A percentile compares a stretch with the other conserved stretches of the same genome.
These are phyloP conservation scores for Ibidorhyncha struthersii DNA, from an alignment of 2,113 vertebrate genomes.

Conservation along the genomic window DNA sequence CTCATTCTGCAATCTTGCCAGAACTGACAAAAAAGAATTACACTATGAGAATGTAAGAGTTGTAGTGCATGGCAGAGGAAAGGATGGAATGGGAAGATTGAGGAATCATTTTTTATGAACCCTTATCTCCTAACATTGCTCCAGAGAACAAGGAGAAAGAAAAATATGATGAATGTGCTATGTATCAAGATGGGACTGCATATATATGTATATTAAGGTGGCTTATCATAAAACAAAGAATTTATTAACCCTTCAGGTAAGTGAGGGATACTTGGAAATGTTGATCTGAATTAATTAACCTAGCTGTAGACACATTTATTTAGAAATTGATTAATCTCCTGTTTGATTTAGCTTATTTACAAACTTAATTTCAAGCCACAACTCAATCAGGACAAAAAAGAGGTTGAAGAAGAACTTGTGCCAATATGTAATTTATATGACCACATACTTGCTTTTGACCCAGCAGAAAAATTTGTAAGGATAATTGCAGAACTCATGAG, in stretches of 20 bases:
- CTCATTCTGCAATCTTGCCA: not conserved
- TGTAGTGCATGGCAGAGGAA: not conserved
- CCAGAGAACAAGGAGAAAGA: not conserved
- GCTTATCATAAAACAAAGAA: not conserved
- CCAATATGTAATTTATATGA: not conserved
- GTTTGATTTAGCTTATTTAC: not conserved
- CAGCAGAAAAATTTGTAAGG: not conserved
- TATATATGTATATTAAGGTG: not conserved
- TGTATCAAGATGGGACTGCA: not conserved
- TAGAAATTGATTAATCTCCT: not conserved
- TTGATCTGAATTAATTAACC: not conserved
- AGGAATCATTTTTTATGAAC: not conserved
- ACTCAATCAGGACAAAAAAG: not conserved
- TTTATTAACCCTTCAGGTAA: not conserved
- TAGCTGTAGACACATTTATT: not conserved
- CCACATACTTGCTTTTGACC: conserved; percentile 9
- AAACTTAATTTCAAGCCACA: not conserved
- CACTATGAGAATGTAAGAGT: not conserved
- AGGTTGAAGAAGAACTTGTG: not conserved
- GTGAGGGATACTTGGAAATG: not conserved
- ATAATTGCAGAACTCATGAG: conserved; percentile 9
- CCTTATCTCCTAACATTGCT: not conserved
- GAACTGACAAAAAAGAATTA: not conserved
- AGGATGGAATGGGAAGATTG: not conserved
- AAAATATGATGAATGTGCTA: not conserved